A percentile compares a stretch with the other conserved stretches of the same genome.
Evolutionary conservation across 1,140 invertebrate species (phyloP).

Genomic region (Drosophila pandora): DNA sequence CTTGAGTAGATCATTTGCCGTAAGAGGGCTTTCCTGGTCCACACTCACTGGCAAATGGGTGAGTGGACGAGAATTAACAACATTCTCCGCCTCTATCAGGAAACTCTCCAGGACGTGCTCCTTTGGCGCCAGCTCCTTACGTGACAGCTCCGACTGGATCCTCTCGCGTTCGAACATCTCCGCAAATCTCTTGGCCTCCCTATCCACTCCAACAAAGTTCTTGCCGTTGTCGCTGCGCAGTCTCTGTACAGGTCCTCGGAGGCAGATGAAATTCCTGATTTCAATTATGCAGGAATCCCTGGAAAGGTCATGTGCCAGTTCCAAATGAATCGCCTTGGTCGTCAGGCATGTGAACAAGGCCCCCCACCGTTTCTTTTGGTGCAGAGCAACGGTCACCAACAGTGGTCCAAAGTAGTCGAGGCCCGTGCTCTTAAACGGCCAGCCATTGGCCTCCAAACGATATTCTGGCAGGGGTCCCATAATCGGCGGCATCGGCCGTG

Average conservation of each 20-base stretch:
- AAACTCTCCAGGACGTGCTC: conserved; percentile 16
- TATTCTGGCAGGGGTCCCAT: too few species aligned
- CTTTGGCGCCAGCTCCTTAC: not conserved
- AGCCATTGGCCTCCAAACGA: conserved; percentile 2
- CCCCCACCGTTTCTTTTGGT: conserved; percentile 9
- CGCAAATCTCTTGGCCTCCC: not conserved
- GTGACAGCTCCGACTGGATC: conserved; percentile 8
- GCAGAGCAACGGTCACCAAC: not conserved
- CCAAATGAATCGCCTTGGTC: conserved; percentile 7
- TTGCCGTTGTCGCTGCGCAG: not conserved
- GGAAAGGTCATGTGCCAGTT: not conserved
- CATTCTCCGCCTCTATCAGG: conserved; percentile 21
- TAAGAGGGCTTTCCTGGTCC: too few species aligned
- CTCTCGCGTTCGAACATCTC: conserved; percentile 12
- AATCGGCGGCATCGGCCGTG: not conserved
- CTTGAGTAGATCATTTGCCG: too few species aligned
- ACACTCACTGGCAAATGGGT: conserved; percentile 13
- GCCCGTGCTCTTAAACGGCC: conserved; percentile 5
- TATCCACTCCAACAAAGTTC: not conserved
- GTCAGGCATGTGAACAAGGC: conserved; percentile 15
- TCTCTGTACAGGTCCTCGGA: not conserved
- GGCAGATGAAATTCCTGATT: too few species aligned
- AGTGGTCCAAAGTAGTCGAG: too few species aligned
- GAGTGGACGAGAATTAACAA: conserved; percentile 20
- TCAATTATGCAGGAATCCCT: not conserved